Evolutionary conservation across 2,113 vertebrate species (phyloP).

Genomic region (western clawed frog (Xenopus tropicalis)): UCB_Xtro_10.0 CM004452.2:34666501-34667000

Average conservation of each 20-base stretch:
- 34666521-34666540: conserved; percentile 99
- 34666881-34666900: conserved; percentile 77
- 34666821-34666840: conserved; percentile 88
- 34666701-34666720: conserved; percentile 96
- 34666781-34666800: conserved; percentile 91
- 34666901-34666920: conserved; percentile 93
- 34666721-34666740: conserved; percentile 96
- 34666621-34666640: conserved; percentile 96
- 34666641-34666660: conserved; percentile 92
- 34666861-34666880: conserved; percentile 93
- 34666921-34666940: conserved; percentile 94
- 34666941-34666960: conserved; percentile 84
- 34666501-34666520: conserved; percentile 92
- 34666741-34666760: conserved; percentile 90
- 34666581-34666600: conserved; percentile 97
- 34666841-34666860: conserved; percentile 91
- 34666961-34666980: conserved; percentile 85
- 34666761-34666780: conserved; percentile 96
- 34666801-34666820: conserved; percentile 89
- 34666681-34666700: conserved; percentile 80
- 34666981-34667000: conserved; percentile 77
- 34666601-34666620: conserved; percentile 98
- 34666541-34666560: conserved; percentile 99
- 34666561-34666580: conserved; percentile 94
- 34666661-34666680: conserved; percentile 85